A percentile compares a stretch with the other conserved stretches of the same genome.
phyloP scores from a whole-genome alignment of 2,888 invertebrate genomes.

The Nemoura dubitans region DNA sequence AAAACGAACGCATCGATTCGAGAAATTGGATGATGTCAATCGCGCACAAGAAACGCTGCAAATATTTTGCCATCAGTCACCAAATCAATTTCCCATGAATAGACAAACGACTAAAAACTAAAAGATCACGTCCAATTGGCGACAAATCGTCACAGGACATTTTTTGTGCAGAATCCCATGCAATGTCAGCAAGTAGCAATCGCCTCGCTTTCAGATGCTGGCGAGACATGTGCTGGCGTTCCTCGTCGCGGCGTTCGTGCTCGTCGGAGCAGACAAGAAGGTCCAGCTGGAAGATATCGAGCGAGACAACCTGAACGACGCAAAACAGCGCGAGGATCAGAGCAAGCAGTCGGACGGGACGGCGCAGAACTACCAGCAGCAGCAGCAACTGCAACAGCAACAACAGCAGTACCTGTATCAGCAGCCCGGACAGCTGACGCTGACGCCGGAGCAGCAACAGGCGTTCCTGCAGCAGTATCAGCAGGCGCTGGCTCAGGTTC shows the following conservation, averaged over 20 bases:
- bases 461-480: constrained; percentile 39
- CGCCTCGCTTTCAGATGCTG: constrained; percentile 36
- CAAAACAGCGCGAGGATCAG: constrained; percentile 57
- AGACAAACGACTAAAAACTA: not conserved
- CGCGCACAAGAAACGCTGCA: not conserved
- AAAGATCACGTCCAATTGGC: not conserved
- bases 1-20: not conserved
- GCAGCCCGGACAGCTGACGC: constrained; percentile 3
- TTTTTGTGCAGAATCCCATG: not conserved
- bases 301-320: constrained; percentile 72
- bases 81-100: not conserved
- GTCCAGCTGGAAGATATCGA: constrained; percentile 80
- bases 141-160: not conserved
- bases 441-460: constrained; percentile 44
- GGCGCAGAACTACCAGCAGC: constrained; percentile 36
- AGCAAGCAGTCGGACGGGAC: constrained; percentile 35
- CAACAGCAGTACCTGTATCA: constrained; percentile 28
- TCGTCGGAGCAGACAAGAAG: constrained; percentile 64
- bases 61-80: not conserved
- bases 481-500: constrained; percentile 26
- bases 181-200: not conserved
- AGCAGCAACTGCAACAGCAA: constrained; percentile 40
- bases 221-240: constrained; percentile 13
- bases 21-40: not conserved
- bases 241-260: not conserved